Base-by-base conservation (phyloP, 2,113 vertebrate genomes). In the Pristiophorus japonicus region DNA sequence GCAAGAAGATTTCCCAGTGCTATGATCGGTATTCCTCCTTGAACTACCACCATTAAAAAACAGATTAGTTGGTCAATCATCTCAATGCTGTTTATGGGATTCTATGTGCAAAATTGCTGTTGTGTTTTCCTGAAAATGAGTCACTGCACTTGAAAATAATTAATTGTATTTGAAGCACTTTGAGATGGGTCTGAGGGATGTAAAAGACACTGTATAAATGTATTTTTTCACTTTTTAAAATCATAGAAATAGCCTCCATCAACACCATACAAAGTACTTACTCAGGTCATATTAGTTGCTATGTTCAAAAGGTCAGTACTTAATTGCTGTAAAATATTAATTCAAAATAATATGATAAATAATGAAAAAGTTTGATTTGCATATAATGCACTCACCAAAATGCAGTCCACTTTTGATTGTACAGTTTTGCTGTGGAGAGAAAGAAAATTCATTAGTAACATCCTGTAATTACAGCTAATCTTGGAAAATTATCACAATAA, bases 401-500 rank as follows among this genome's bases (percentile, higher is more conserved):
- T 99, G 98, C 97, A 98, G 97, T 99, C 99, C 98, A 99, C 99
- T 97, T 99, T 99, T 97, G 98, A 99, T 97, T 99, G 99, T 97
- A 99, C 98, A 97, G 99, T 98, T 99, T 99, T 99, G 98, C 99
- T 99, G 98, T 94, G 98, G 98, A 95, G 97, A 97, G 47, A 95
- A 66, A 97, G 75, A 97, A 96, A 95, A 96, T 97, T 81, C 78
- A 81, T 81, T 42, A 81, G 38, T 20, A 81, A 78, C 75, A 78
- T 78, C 27, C 27, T 78, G 12, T n/a, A 78, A 78, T 38, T 78
- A 38, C 75, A 62, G 55, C 88, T 91, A 91, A 95, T 42, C n/a
- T 55, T 55, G 94, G 75, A 1, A 84, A 55, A 95, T 95, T 16
- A 73, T 34, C 16, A 81, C 73, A 66, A 65, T 94, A 65, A 65